These are phyloP conservation scores for Archips xylosteana DNA, from an alignment of 2,888 invertebrate genomes.

Conservation along the genomic window DNA sequence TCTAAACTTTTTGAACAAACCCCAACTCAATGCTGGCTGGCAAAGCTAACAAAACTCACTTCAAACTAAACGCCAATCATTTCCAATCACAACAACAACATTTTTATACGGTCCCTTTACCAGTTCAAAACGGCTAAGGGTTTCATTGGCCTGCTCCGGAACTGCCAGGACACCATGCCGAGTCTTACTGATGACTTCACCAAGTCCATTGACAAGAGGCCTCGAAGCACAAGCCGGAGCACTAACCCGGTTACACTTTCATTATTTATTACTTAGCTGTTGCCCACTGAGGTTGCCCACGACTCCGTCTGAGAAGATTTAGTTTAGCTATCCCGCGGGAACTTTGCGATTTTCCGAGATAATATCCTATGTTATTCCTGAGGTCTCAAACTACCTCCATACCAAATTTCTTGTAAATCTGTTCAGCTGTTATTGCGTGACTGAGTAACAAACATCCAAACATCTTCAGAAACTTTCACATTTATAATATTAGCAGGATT, in stretches of 20 bases:
- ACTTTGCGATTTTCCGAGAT: too few relatives aligned
- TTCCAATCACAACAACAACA: constrained; percentile 1
- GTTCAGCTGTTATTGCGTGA: too few relatives aligned
- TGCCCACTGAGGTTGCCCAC: too few relatives aligned
- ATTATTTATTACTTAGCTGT: too few relatives aligned
- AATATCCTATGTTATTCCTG: too few relatives aligned
- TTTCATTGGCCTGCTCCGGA: not conserved
- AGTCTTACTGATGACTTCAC: constrained; percentile 45
- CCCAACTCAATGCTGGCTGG: not conserved
- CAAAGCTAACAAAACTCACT: not conserved
- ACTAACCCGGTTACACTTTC: not conserved
- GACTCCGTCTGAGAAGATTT: too few relatives aligned
- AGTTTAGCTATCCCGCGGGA: too few relatives aligned
- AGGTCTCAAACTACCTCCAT: too few relatives aligned
- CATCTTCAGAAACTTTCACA: too few relatives aligned
- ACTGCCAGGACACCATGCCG: constrained; percentile 51
- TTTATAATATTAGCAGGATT: too few relatives aligned
- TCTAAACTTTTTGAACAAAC: not conserved
- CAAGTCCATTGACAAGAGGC: constrained; percentile 7
- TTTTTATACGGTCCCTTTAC: not conserved
- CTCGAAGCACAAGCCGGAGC: constrained; percentile 1
- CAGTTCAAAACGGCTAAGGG: not conserved
- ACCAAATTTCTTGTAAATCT: too few relatives aligned
- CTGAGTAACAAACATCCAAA: too few relatives aligned
- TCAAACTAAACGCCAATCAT: constrained; percentile 5